These are phyloP conservation scores for Scomber japonicus DNA, from an alignment of 2,113 vertebrate species.

Conservation along the genomic window DNA sequence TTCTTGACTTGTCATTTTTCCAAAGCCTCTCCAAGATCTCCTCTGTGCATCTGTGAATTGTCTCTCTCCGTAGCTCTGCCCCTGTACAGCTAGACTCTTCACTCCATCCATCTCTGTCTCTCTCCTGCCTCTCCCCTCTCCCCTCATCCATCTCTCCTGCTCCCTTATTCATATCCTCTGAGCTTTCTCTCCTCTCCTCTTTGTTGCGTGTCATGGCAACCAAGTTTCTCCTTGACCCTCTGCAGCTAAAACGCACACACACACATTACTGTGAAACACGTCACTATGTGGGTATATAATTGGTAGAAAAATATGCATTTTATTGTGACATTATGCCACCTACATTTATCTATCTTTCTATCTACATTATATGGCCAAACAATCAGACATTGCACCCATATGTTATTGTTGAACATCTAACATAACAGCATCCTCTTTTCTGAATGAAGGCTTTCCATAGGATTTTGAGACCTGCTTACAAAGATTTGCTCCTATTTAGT, in stretches of 20 bases:
- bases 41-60: slow-evolving; percentile 76
- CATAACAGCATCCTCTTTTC: neutral
- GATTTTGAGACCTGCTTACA: neutral
- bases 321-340: neutral
- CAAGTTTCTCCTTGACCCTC: slow-evolving; percentile 77
- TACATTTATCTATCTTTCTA: neutral
- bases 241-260: slow-evolving; percentile 9
- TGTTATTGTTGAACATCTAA: neutral
- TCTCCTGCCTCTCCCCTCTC: slow-evolving; percentile 65
- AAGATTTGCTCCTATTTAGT: neutral
- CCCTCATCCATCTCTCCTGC: slow-evolving; percentile 78
- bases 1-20: slow-evolving; percentile 79
- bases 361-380: neutral
- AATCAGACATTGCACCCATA: neutral
- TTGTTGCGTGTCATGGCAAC: slow-evolving; percentile 68
- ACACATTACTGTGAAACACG: slow-evolving; percentile 22
- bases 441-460: neutral
- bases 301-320: neutral
- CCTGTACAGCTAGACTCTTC: slow-evolving; percentile 64
- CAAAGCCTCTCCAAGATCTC: slow-evolving; percentile 69
- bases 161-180: slow-evolving; percentile 78
- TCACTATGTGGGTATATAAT: slow-evolving; percentile 16
- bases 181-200: slow-evolving; percentile 71
- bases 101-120: slow-evolving; percentile 84
- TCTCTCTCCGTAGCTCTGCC: slow-evolving; percentile 66